These are phyloP conservation scores for Gobius niger DNA, from an alignment of 2,113 vertebrate genomes.

Conservation along the genomic window DNA sequence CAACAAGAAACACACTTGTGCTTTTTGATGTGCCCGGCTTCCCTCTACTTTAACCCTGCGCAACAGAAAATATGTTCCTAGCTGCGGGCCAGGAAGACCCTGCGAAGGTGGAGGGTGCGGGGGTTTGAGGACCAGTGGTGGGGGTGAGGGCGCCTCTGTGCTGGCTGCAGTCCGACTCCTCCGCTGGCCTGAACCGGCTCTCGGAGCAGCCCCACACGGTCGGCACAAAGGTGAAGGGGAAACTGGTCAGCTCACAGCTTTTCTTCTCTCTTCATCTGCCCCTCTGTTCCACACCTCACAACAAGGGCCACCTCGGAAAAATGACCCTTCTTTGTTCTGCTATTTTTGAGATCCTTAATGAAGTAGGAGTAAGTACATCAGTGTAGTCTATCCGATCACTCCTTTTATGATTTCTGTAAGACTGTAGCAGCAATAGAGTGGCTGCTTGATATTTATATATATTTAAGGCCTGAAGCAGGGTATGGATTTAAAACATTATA, in stretches of 20 bases:
- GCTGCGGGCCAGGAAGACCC: slow-evolving; percentile 62
- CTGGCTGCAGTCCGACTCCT: slow-evolving; percentile 53
- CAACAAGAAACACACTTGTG: slow-evolving; percentile 38
- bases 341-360: no score
- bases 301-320: slow-evolving; percentile 5
- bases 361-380: no score
- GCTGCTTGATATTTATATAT: no score
- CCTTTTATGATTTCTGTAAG: no score
- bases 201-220: slow-evolving; percentile 53
- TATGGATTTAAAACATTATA: no score
- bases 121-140: slow-evolving; percentile 43
- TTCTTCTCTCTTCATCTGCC: slow-evolving; percentile 43
- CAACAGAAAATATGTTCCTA: slow-evolving; percentile 55
- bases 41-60: slow-evolving; percentile 22
- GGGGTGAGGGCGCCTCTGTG: slow-evolving; percentile 54
- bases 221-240: slow-evolving; percentile 76
- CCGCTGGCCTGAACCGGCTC: slow-evolving; percentile 53
- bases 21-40: slow-evolving; percentile 43
- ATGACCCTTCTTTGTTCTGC: not conserved
- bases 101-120: slow-evolving; percentile 14
- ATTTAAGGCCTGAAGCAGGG: no score
- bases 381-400: no score
- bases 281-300: slow-evolving; percentile 32
- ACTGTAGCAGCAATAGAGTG: no score
- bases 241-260: slow-evolving; percentile 46